Evolutionary conservation across 2,113 vertebrate genomes (phyloP), one percentile per base, ranked within the genome.

Genomic region (Tetrao urogallus): DNA sequence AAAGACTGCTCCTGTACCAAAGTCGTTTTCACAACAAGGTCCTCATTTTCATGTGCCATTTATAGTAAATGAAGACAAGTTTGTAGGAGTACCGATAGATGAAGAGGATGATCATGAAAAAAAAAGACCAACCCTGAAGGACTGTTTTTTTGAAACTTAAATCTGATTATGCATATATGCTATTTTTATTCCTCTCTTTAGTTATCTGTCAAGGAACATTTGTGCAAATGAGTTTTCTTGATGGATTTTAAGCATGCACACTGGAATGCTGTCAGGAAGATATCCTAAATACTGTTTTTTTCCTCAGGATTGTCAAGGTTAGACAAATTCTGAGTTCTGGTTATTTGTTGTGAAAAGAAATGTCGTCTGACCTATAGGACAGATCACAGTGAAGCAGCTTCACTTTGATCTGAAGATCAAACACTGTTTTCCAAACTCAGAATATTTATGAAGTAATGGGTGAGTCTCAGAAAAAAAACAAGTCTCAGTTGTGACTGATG

Each of bases 201-300:
- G 93, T 95, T 96, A 92, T 96, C 88, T 91, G 88, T 95, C 90
- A 95, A 95, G 89, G 93, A 96, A 94, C 94, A 94, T 95, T 96
- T 95, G 91, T 78, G 94, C 91, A 93, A 95, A 95, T 95, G 92
- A 95, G 78, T 91, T 94, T 96, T 96, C 78, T 89, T 93, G 91
- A 94, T 88, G 93, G 95, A 93, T 95, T 91, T 95, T 66, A 92
- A 91, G 88, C 30, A 69, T 81, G 73, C 76, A 76, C 32, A 61
- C 80, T 94, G 91, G 89, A 91, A 92, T 90, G 72, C 38, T 96
- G 72, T 82, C 79, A 90, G 82, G 86, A 91, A 95, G 90, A 83
- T 94, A 97, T 80, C 88, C 86, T 76, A 65, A 91, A 61, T 61
- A 57, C 24, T 43, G 69, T 36, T 75, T 93, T 92, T 64, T 92